Evolutionary conservation across 1,140 invertebrate species (phyloP), one percentile per base, ranked within the genome.

Genomic region (Pygmarrhopalites habei): DNA sequence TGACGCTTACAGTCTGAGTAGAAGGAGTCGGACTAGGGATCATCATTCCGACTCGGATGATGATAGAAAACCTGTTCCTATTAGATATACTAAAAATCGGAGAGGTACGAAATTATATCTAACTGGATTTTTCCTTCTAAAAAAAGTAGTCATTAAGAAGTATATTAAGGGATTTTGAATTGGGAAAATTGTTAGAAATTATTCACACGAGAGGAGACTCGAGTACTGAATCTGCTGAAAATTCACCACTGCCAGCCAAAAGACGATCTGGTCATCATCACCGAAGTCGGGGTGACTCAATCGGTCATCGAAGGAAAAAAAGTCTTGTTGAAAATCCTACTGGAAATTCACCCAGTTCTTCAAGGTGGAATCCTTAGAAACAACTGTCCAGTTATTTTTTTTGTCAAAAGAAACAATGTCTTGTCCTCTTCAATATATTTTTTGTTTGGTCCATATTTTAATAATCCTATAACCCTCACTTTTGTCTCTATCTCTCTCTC

Each of bases 21-120:
- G 53, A 23, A 41, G n/a, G 3, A 15, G 15, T 15, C 4, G 29
- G n/a, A 12, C 29, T 10, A 32, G 39, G 2, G 53, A 56, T 14
- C 28, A 10, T 17, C 19, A 29, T 14, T 28, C 32, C 39, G 2
- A 10, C 4, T 39, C 53, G 35, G 53, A 56, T 56, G 53, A 56
- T 35, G 53, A 39, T 39, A 32, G 53, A 41, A 56, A 56, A 35
- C 53, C 10, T 35, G 53, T 56, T 56, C 53, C 53, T 35, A 41
- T 19, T 41, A 32, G 53, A 56, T 56, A 19, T 41, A n/a, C n/a
- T n/a, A 56, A 56, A 56, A 56, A 56, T 39, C 53, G 53, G 10
- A 29, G 53, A 39, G 53, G 53, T 56, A 35, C 39, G 44, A 10
- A 5, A 19, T 25, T n/a, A n/a, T n/a, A n/a, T n/a, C n/a, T n/a